A percentile compares a stretch with the other conserved stretches of the same genome.
Evolutionary conservation across 2,888 invertebrate genomes (phyloP).

Genomic region (Cosmopolites sordidus): DNA sequence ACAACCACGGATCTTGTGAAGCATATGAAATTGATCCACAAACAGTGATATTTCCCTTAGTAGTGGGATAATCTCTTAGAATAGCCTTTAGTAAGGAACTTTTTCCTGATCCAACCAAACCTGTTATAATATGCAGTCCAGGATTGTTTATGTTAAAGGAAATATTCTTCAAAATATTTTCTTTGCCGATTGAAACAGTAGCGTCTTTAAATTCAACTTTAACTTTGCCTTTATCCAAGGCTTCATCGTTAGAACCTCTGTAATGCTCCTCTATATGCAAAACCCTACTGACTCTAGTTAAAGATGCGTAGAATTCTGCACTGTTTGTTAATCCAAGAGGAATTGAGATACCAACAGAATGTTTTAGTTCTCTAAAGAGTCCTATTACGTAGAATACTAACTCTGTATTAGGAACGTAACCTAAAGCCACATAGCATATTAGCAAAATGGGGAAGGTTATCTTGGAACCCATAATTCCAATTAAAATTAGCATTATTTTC

Average conservation of each 20-base stretch:
- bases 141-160: slow-evolving; percentile 16
- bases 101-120: slow-evolving; percentile 66
- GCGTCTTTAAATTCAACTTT: slow-evolving; percentile 33
- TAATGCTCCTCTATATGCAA: slow-evolving; percentile 54
- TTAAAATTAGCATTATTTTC: slow-evolving; percentile 36
- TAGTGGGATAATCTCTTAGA: slow-evolving; percentile 44
- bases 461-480: slow-evolving; percentile 40
- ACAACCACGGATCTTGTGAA: slow-evolving; percentile 61
- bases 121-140: slow-evolving; percentile 55
- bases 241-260: slow-evolving; percentile 1
- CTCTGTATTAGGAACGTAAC: slow-evolving; percentile 72
- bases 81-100: slow-evolving; percentile 48
- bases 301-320: slow-evolving; percentile 73
- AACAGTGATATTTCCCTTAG: slow-evolving; percentile 45
- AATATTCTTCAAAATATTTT: slow-evolving; percentile 31
- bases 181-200: slow-evolving; percentile 33
- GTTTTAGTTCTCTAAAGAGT: slow-evolving; percentile 80
- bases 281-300: slow-evolving; percentile 63
- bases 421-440: slow-evolving; percentile 62
- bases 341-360: slow-evolving; percentile 70
- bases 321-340: slow-evolving; percentile 78
- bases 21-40: slow-evolving; percentile 55
- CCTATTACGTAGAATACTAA: slow-evolving; percentile 83
- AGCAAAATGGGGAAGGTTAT: slow-evolving; percentile 43
- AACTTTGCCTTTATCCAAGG: slow-evolving; percentile 25